Evolutionary conservation across 2,888 invertebrate species (phyloP), one percentile per base, ranked within the genome.

Genomic region (Pilophorus perplexus): DNA sequence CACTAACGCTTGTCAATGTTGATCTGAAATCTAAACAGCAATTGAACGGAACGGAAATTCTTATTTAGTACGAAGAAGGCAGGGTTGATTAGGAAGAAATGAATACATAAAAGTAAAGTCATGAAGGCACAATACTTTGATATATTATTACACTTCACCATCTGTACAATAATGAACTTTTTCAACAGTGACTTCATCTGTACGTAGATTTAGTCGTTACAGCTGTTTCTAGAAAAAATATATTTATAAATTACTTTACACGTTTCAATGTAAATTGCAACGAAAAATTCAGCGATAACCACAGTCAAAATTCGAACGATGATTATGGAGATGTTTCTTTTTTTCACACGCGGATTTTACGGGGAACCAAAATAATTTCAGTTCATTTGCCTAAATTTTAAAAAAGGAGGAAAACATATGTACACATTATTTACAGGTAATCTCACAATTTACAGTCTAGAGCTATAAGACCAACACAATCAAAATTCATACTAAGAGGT

Each of bases 81-180:
- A n/a, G n/a, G n/a, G n/a, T n/a, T n/a, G n/a, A n/a, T n/a, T n/a
- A n/a, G n/a, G n/a, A n/a, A n/a, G n/a, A n/a, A n/a, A n/a, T n/a
- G n/a, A n/a, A n/a, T n/a, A n/a, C n/a, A n/a, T n/a, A n/a, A n/a
- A n/a, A n/a, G n/a, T n/a, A n/a, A n/a, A n/a, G 12, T 52, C 23
- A 52, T 62, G 62, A 62, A 62, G 62, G 62, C 62, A 62, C 62
- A 62, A 62, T 62, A 62, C 46, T 62, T 62, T 62, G 62, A 62
- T 62, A 62, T 62, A 62, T 46, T 20, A 62, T 62, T 46, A 46
- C 62, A 62, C 46, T 27, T 62, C 62, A 46, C 46, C 62, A 46
- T 33, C 48, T 62, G 48, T 62, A 62, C 62, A 60, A 60, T 46
- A 62, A 46, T 38, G 10, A 62, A 62, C 62, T 20, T 62, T 62